Evolutionary conservation across 1,140 invertebrate species (phyloP).

Genomic region (Drosophila tani): DNA sequence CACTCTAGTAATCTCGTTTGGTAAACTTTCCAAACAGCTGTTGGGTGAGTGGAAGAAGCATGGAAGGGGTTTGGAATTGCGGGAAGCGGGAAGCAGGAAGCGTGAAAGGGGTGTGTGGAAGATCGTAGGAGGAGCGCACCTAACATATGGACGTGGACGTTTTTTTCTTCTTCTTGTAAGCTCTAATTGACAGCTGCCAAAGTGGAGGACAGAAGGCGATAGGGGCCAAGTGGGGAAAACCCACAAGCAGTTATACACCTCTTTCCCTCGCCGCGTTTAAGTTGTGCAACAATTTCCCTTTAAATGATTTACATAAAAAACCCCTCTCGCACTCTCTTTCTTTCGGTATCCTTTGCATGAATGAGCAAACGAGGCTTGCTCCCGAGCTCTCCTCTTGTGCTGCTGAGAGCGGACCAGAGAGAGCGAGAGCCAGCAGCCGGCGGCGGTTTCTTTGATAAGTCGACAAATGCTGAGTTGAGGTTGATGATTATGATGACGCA

Average conservation of each 20-base stretch:
- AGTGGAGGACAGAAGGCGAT: background rate
- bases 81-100: background rate
- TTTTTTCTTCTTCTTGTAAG: constrained; percentile 35
- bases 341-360: constrained; percentile 73
- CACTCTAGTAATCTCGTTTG: constrained; percentile 46
- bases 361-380: constrained; percentile 36
- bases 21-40: constrained; percentile 55
- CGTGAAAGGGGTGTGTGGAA: background rate
- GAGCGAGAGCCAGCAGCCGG: constrained; percentile 25
- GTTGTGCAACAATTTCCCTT: constrained; percentile 78
- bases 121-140: constrained; percentile 20
- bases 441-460: constrained; percentile 54
- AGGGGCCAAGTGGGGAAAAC: constrained; percentile 35
- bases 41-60: constrained; percentile 18
- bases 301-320: constrained; percentile 67
- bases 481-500: constrained; percentile 43
- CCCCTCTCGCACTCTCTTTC: constrained; percentile 9
- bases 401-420: background rate
- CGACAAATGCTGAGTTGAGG: constrained; percentile 21
- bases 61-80: constrained; percentile 11
- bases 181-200: constrained; percentile 71
- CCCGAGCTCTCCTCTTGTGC: constrained; percentile 10
- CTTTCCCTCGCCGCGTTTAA: constrained; percentile 38
- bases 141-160: constrained; percentile 47
- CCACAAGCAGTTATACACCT: constrained; percentile 36